Evolutionary conservation across 2,113 vertebrate species (phyloP).

Genomic region (Hoplias malabaricus): DNA sequence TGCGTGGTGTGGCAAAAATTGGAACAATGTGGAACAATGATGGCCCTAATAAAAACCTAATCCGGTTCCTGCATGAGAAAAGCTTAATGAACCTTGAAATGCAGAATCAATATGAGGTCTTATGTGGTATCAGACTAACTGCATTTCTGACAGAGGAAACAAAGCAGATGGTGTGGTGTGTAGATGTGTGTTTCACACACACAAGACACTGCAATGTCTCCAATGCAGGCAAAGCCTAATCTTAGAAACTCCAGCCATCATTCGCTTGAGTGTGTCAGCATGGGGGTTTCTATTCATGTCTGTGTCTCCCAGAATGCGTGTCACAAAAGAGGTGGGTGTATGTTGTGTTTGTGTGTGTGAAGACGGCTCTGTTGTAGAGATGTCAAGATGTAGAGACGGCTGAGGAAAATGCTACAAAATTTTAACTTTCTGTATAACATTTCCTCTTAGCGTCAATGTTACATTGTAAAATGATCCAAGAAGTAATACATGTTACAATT

Average conservation of each 20-base stretch:
- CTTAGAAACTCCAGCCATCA: conserved; percentile 19
- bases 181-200: conserved; percentile 28
- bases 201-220: neutral
- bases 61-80: conserved; percentile 4
- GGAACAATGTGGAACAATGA: too few relatives aligned
- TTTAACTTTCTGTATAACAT: too few relatives aligned
- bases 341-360: neutral
- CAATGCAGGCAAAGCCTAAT: conserved; percentile 25
- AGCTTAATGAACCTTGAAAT: conserved; percentile 20
- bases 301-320: conserved; percentile 3
- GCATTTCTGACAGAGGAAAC: conserved; percentile 9
- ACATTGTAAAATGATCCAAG: too few relatives aligned
- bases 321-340: conserved; percentile 2
- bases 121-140: conserved; percentile 22
- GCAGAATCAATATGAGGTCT: conserved; percentile 22
- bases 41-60: neutral
- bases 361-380: neutral
- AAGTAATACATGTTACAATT: too few relatives aligned
- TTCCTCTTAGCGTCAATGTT: too few relatives aligned
- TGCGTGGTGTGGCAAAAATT: neutral
- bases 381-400: neutral
- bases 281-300: conserved; percentile 11
- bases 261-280: conserved; percentile 19
- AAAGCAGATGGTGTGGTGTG: conserved; percentile 28
- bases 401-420: too few relatives aligned